Percentiles rank a stretch among this genome's conserved stretches.
Conservation (phyloP, 2,888 invertebrate genomes). For the Yponomeuta cagnagella region DNA sequence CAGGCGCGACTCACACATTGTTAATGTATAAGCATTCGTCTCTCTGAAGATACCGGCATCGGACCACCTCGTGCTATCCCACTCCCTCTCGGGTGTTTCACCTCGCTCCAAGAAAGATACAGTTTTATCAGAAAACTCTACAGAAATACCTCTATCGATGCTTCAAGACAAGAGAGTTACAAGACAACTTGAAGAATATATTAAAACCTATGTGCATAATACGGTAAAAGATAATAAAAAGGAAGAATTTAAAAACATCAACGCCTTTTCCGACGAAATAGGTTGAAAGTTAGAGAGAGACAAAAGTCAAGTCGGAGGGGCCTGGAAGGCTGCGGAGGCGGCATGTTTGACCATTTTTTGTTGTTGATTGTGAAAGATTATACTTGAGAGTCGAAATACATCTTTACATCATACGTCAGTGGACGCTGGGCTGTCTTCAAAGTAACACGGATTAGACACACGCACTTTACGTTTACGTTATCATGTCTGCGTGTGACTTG, state of each 20-base stretch:
- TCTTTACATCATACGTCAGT: conserved; percentile 77
- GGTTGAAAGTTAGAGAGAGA: conserved; percentile 55
- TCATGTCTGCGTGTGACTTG: conserved; percentile 64
- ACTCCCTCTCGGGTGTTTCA: conserved; percentile 42
- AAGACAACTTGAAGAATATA: not conserved
- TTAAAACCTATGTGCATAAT: not conserved
- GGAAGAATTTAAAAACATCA: not conserved
- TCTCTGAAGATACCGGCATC: conserved; percentile 67
- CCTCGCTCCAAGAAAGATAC: conserved; percentile 13
- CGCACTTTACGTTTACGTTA: conserved; percentile 61
- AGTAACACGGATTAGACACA: conserved; percentile 74
- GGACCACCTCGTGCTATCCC: conserved; percentile 54
- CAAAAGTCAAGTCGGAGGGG: conserved; percentile 51
- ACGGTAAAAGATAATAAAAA: not conserved
- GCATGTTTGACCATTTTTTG: conserved; percentile 75
- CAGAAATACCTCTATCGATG: not conserved
- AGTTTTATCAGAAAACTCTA: not conserved
- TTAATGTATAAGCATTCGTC: conserved; percentile 60
- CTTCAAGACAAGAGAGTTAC: not conserved
- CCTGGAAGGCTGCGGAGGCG: conserved; percentile 70
- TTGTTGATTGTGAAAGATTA: conserved; percentile 76
- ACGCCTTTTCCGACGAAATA: not conserved
- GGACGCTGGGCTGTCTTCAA: conserved; percentile 74
- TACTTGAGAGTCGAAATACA: conserved; percentile 76
- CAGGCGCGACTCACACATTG: conserved; percentile 76